Base-by-base conservation (phyloP, 2,797 vertebrate genomes). In the Cyprinodon diabolis region DNA sequence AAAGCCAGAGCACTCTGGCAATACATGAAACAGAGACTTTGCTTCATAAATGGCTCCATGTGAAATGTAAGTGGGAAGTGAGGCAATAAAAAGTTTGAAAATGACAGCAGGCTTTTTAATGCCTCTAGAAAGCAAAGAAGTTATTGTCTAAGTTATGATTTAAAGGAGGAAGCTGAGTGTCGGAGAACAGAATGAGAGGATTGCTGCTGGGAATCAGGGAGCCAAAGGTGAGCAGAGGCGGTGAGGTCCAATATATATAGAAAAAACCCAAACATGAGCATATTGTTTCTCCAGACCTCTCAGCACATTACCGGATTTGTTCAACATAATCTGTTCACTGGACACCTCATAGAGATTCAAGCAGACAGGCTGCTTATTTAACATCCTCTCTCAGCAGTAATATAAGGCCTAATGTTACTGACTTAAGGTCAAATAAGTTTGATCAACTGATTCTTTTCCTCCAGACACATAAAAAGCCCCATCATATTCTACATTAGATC, bases 341-440 rank as follows among this genome's bases (percentile, higher is more conserved):
- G 80, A 82, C 77, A 66, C 74, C 75, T 83, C 72, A 67, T 56
- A 69, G 67, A 49, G 62, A 3, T 25, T 62, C 78, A 86, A 86
- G 74, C 71, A 66, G 89, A 75, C 75, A 75, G 58, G 56, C 57
- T 79, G 90, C 77, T 86, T 90, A 84, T 90, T 90, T 89, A 83
- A 83, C 69, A 74, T 72, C 66, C 68, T 70, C 68, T 65, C 72
- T 55, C 0, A 45, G 66, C 51, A 67, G 68, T 3, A 67, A 63
- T 69, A 67, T 43, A 12, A 62, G 76, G 74, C 72, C 49, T 51
- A 14, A 51, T n/a, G 7, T 52, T 21, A 52, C 19, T 15, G 17
- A n/a, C 52, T n/a, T 54, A 8, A 52, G 51, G 19, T 52, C 17
- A 21, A 52, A 52, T 52, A 21, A 7, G 51, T 19, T 52, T 52